phyloP scores from a whole-genome alignment of 1,140 invertebrate species.

The Apis dorsata region DNA sequence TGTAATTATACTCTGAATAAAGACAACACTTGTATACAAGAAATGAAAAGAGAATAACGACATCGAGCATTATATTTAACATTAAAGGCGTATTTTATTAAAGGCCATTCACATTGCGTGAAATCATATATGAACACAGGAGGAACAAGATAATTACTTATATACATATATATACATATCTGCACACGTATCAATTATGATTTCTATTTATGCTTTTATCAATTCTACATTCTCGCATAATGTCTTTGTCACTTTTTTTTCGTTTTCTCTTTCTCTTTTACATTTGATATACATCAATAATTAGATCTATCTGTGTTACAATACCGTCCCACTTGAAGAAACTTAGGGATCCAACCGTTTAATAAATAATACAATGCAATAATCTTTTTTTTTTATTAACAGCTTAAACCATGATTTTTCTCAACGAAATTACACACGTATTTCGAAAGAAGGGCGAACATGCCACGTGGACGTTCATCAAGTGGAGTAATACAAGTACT shows the following conservation, averaged over 20 bases:
- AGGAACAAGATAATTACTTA: conserved; percentile 6
- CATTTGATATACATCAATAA: conserved; percentile 75
- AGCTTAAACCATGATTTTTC: conserved; percentile 67
- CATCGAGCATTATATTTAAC: conserved; percentile 42
- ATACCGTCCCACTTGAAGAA: conserved; percentile 64
- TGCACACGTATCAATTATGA: conserved; percentile 55
- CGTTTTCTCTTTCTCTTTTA: conserved; percentile 58
- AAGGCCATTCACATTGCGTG: conserved; percentile 37
- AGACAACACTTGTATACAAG: conserved; percentile 15
- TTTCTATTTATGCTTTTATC: conserved; percentile 69
- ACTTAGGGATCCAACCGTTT: conserved; percentile 39
- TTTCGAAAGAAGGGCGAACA: not conserved
- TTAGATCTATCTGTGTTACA: not conserved
- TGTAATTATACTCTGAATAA: not conserved
- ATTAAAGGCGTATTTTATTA: conserved; percentile 26
- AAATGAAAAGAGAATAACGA: not conserved
- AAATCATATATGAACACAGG: conserved; percentile 26
- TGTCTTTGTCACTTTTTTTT: conserved; percentile 48
- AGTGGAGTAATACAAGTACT: too few species aligned
- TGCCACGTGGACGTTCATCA: not conserved
- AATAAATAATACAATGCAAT: conserved; percentile 60
- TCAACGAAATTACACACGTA: conserved; percentile 53
- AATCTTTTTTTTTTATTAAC: conserved; percentile 74
- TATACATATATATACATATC: conserved; percentile 62
- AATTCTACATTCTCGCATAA: conserved; percentile 49